These are phyloP conservation scores for Pandion haliaetus DNA, from an alignment of 2,113 vertebrate genomes.

Conservation along the genomic window DNA sequence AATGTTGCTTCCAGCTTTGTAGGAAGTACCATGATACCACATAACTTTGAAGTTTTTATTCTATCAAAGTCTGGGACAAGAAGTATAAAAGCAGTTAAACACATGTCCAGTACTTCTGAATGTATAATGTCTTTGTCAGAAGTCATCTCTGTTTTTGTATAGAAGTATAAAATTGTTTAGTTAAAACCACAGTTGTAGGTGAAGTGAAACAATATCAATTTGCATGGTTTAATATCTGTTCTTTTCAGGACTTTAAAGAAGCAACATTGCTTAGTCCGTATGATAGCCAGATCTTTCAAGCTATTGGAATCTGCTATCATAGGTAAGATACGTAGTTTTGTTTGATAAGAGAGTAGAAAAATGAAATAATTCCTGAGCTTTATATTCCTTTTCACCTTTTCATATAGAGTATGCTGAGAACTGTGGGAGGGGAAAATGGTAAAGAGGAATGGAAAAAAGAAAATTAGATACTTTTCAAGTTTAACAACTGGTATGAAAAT, in stretches of 20 bases:
- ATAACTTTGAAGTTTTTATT: neutral
- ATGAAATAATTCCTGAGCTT: neutral
- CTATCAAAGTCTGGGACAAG: neutral
- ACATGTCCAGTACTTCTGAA: neutral
- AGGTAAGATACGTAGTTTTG: constrained; percentile 53
- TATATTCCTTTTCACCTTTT: neutral
- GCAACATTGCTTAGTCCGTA: constrained; percentile 47
- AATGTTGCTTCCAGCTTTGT: neutral
- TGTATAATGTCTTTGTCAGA: neutral
- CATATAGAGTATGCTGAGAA: neutral
- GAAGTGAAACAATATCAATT: neutral
- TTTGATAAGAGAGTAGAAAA: neutral
- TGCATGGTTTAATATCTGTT: neutral
- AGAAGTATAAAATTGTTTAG: neutral
- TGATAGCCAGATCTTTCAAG: constrained; percentile 58
- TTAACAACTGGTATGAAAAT: neutral
- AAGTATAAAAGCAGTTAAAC: neutral
- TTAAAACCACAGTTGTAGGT: neutral
- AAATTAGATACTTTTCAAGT: neutral
- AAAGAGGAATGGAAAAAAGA: neutral
- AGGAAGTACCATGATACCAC: neutral
- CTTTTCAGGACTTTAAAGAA: constrained; percentile 78
- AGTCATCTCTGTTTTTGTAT: neutral
- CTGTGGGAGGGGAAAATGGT: neutral
- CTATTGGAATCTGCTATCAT: constrained; percentile 71